Conservation (phyloP, 2,113 vertebrate genomes). For the Platysteira castanea region DNA sequence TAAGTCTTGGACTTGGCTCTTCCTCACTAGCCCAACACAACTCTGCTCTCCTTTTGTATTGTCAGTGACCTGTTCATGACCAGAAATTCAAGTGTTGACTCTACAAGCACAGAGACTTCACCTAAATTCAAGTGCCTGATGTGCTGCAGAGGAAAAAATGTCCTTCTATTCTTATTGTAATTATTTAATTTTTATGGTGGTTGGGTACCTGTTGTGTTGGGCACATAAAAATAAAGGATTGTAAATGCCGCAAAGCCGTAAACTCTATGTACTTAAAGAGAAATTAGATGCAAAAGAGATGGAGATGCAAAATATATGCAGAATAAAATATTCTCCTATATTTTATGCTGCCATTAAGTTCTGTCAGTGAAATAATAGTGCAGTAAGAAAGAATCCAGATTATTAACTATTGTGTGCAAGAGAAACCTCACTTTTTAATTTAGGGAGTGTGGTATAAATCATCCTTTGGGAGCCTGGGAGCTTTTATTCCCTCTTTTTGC, state of each 20-base stretch:
- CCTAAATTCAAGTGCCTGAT: not conserved
- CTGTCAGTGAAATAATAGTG: not conserved
- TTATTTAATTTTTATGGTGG: not conserved
- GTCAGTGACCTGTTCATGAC: not conserved
- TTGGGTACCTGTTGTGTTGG: not conserved
- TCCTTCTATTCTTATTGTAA: not conserved
- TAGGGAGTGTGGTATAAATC: not conserved
- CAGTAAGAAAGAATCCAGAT: not conserved
- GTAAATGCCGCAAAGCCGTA: not conserved
- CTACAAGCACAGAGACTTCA: not conserved
- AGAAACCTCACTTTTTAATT: not conserved
- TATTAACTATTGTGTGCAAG: not conserved
- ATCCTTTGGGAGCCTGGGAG: not conserved
- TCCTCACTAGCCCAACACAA: not conserved
- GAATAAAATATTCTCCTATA: not conserved
- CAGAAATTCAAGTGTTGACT: not conserved
- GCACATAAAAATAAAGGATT: not conserved
- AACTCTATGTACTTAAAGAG: not conserved
- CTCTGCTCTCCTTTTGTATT: not conserved
- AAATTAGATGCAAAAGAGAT: not conserved
- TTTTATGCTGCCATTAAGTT: not conserved
- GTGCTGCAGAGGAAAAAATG: not conserved
- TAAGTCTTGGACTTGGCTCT: not conserved
- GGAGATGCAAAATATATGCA: not conserved
- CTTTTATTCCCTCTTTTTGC: not conserved